These are phyloP conservation scores for Drosophila kohkoa DNA, from an alignment of 1,140 invertebrate genomes.

Conservation along the genomic window DNA sequence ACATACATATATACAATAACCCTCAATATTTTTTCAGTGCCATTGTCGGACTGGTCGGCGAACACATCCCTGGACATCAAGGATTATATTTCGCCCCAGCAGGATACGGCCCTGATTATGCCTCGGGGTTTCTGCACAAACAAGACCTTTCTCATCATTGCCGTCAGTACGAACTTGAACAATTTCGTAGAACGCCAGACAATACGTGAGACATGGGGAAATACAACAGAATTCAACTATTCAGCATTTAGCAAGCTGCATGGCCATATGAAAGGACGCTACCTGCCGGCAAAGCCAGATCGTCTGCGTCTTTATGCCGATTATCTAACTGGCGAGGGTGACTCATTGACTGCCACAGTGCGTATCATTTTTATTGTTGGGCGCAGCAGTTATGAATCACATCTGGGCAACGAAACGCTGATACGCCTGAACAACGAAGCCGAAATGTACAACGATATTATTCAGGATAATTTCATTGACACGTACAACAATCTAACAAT, in stretches of 20 bases:
- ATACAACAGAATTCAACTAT: conserved; percentile 86
- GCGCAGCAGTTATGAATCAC: conserved; percentile 52
- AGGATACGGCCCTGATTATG: conserved; percentile 88
- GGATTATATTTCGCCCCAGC: conserved; percentile 89
- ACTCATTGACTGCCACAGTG: conserved; percentile 44
- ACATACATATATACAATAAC: background rate
- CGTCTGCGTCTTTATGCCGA: conserved; percentile 58
- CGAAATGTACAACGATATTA: conserved; percentile 89
- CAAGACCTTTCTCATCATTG: conserved; percentile 88
- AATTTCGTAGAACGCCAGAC: conserved; percentile 88
- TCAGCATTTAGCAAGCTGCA: conserved; percentile 81
- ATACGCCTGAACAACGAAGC: conserved; percentile 64
- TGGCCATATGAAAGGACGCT: conserved; percentile 59
- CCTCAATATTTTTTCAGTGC: conserved; percentile 43
- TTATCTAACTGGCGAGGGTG: conserved; percentile 46
- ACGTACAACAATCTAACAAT: conserved; percentile 97
- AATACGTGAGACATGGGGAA: conserved; percentile 94
- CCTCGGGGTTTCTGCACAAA: conserved; percentile 87
- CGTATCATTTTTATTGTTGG: conserved; percentile 74
- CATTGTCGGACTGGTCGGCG: conserved; percentile 88
- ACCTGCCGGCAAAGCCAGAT: conserved; percentile 49
- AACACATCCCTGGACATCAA: conserved; percentile 90
- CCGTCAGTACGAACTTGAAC: conserved; percentile 90
- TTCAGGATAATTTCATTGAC: conserved; percentile 95
- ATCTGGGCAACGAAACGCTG: conserved; percentile 68